Percentiles rank a stretch among this genome's conserved stretches.
Evolutionary conservation across 2,888 invertebrate species (phyloP).

Genomic region (Anagyrus pseudococci): DNA sequence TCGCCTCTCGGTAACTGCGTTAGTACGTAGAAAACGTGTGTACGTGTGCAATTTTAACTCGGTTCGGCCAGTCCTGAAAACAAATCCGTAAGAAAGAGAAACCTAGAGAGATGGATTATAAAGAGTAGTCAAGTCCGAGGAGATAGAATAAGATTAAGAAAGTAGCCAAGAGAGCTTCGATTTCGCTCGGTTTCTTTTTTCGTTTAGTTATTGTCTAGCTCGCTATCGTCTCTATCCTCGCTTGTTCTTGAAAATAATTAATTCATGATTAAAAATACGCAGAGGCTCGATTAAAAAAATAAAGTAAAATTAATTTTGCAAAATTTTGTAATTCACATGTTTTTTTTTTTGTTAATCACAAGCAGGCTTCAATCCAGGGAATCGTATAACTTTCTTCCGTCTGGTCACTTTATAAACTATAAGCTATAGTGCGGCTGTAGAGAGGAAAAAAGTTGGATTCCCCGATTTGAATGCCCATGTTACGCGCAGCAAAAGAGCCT

Average conservation of each 20-base stretch:
- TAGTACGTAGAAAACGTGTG: conserved; percentile 47
- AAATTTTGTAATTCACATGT: too few species aligned
- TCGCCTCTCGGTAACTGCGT: conserved; percentile 49
- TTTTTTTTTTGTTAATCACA: too few species aligned
- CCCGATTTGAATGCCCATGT: too few species aligned
- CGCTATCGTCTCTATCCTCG: not conserved
- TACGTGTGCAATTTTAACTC: conserved; percentile 47
- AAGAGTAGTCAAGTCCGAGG: too few species aligned
- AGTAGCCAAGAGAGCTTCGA: conserved; percentile 1
- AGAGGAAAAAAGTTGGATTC: too few species aligned
- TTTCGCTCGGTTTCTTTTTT: conserved; percentile 3
- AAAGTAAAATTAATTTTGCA: too few species aligned
- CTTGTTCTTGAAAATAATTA: not conserved
- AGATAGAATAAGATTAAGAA: conserved; percentile 15
- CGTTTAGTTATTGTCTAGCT: not conserved
- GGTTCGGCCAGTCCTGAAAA: conserved; percentile 53
- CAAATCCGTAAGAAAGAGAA: conserved; percentile 40
- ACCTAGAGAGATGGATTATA: not conserved
- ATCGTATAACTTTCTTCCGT: too few species aligned
- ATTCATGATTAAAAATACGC: not conserved
- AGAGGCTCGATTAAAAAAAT: too few species aligned
- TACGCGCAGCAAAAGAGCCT: too few species aligned
- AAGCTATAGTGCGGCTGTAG: too few species aligned
- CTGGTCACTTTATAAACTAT: too few species aligned
- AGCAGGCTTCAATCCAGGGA: too few species aligned